phyloP scores from a whole-genome alignment of 2,888 invertebrate species.

The Nipponacmea schrenckii region DNA sequence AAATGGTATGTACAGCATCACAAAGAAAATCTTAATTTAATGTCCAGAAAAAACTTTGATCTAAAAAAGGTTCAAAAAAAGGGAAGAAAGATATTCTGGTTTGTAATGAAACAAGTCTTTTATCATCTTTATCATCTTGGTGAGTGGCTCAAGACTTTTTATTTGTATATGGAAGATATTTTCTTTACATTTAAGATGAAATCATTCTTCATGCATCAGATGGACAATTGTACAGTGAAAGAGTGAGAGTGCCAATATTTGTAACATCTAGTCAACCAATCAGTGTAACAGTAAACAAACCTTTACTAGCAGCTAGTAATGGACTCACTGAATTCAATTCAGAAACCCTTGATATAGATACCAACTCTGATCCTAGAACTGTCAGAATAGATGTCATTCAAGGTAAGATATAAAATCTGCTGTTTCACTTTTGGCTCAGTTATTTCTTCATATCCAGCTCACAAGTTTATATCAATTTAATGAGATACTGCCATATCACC shows the following conservation, averaged over 20 bases:
- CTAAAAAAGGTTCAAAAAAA: no score
- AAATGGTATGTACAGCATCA: no score
- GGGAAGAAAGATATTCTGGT: no score
- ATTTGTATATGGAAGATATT: no score
- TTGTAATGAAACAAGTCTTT: no score
- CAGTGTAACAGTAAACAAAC: slow-evolving; percentile 33
- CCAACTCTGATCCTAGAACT: slow-evolving; percentile 24
- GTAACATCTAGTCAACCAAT: slow-evolving; percentile 33
- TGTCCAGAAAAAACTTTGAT: no score
- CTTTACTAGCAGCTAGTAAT: slow-evolving; percentile 39
- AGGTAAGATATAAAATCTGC: slow-evolving; percentile 33
- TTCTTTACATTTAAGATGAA: slow-evolving; percentile 32
- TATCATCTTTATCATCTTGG: no score
- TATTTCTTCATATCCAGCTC: slow-evolving; percentile 26
- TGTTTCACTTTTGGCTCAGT: slow-evolving; percentile 44
- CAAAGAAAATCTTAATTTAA: no score
- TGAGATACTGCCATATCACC: no score
- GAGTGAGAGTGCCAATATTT: slow-evolving; percentile 34
- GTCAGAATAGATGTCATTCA: slow-evolving; percentile 40
- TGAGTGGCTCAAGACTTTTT: no score
- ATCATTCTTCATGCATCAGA: slow-evolving; percentile 42
- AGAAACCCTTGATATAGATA: slow-evolving; percentile 41
- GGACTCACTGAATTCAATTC: slow-evolving; percentile 32
- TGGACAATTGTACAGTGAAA: slow-evolving; percentile 41
- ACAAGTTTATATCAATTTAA: not conserved